Base-by-base conservation (phyloP, 37 sponge, comb jelly and placozoan species). In the Eunapius fragilis region DNA sequence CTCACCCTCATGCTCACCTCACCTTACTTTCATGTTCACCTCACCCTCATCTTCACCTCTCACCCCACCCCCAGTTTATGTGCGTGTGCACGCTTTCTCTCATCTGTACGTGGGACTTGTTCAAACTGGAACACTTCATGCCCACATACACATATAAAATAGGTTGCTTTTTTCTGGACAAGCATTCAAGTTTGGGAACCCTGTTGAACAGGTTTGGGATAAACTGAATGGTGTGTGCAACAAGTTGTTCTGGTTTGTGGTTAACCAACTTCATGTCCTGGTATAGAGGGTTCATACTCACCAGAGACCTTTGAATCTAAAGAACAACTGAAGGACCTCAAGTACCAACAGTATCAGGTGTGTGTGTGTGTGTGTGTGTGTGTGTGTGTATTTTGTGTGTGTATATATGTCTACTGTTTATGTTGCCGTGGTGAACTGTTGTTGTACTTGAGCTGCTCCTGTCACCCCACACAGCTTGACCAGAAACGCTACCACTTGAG, bases 161-260 rank as follows among this genome's bases (percentile, higher is more conserved):
- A 90, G 90, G 77, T 13, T 33, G 37, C 41, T 92, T 25, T 87
- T 92, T 67, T 73, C 72, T 45, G 85, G 87, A 22, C 88, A 82
- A 35, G 37, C 69, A n/a, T 71, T 90, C 23, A 78, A 73, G 32
- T 95, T 95, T 75, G 96, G 94, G 5, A 90, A 82, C 71, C 96
- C 96, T 34, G 31, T 95, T 38, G 34, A 83, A 2, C 26, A 72
- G 35, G 33, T 80, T 23, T 87, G 86, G 88, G 72, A 84, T 19
- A 80, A 79, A 74, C 45, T 92, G 32, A 68, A 71, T 31, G 31
- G 94, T 89, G 67, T 86, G 90, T 25, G 24, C 58, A 58, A 58
- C 58, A 80, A 12, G 36, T 28, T 80, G 25, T 10, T 80, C 31
- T 50, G 80, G 30, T 33, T 6, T 31, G 32, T 31, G 1, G 2